Conservation (phyloP, 2,113 vertebrate genomes). For the Porphyrio hochstetteri region DNA sequence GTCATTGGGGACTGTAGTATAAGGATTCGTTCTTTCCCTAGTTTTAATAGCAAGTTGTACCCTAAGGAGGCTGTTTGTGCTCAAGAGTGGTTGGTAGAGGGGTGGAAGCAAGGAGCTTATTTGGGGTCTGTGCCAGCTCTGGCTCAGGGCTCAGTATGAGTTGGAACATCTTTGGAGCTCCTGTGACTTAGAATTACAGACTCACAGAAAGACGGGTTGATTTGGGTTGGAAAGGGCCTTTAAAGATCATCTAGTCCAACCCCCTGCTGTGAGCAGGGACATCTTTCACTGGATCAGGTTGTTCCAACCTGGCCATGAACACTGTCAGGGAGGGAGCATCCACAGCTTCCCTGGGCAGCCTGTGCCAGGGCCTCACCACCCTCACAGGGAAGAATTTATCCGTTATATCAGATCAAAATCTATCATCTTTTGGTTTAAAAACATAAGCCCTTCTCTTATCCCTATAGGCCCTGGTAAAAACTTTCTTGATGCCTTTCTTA, state of each 20-base stretch:
- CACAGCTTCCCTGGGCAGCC: background rate
- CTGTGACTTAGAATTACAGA: background rate
- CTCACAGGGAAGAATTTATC: background rate
- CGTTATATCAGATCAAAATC: background rate
- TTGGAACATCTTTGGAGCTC: background rate
- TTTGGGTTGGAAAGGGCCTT: background rate
- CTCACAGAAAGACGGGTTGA: background rate
- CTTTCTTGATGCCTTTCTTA: background rate
- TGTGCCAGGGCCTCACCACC: background rate
- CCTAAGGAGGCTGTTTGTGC: background rate
- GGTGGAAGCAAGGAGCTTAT: background rate
- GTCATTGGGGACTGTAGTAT: background rate
- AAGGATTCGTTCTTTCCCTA: background rate
- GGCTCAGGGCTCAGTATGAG: background rate
- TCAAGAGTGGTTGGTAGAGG: background rate
- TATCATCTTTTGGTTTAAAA: background rate
- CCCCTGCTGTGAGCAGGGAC: rapidly evolving
- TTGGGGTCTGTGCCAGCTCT: background rate
- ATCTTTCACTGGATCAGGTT: background rate
- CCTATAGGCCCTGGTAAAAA: background rate
- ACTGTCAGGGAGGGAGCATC: background rate
- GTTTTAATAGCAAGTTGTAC: background rate
- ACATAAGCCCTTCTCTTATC: background rate
- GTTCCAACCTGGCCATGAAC: background rate
- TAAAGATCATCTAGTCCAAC: background rate